These are phyloP conservation scores for Aphodius granarius DNA, from an alignment of 2,888 invertebrate genomes.

Conservation along the genomic window DNA sequence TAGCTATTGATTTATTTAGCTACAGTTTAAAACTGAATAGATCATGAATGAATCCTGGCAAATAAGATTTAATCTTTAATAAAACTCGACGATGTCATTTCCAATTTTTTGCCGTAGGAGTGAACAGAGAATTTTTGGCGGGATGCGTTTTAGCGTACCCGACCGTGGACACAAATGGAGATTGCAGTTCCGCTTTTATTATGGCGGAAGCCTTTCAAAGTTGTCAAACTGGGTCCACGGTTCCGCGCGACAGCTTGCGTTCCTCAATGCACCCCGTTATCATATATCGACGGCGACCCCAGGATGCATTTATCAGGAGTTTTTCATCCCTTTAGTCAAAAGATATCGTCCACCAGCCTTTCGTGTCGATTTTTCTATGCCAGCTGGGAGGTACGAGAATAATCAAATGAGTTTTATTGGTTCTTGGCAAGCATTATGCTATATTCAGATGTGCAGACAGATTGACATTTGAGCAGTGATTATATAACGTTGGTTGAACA, in stretches of 20 bases:
- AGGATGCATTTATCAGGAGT: background rate
- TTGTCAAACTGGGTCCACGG: background rate
- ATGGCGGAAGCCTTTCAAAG: background rate
- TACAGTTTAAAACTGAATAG: too few relatives aligned
- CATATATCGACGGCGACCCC: background rate
- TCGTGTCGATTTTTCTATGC: background rate
- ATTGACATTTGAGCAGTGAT: too few relatives aligned
- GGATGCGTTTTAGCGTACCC: background rate
- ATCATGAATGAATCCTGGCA: too few relatives aligned
- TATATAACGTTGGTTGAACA: too few relatives aligned
- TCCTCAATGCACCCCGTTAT: background rate
- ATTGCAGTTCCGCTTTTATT: background rate
- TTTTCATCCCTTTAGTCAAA: background rate
- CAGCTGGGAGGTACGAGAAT: background rate
- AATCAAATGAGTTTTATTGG: background rate
- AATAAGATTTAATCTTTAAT: too few relatives aligned
- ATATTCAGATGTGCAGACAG: too few relatives aligned
- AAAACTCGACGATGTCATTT: too few relatives aligned
- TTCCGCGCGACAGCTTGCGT: background rate
- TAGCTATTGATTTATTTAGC: too few relatives aligned
- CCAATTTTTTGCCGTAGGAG: too few relatives aligned
- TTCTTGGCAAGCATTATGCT: too few relatives aligned
- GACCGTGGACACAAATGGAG: background rate
- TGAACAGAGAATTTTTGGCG: background rate
- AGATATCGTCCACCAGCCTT: background rate